A percentile compares a stretch with the other conserved stretches of the same genome.
Evolutionary conservation across 2,888 invertebrate genomes (phyloP).

Genomic region (Xanthia togata): DNA sequence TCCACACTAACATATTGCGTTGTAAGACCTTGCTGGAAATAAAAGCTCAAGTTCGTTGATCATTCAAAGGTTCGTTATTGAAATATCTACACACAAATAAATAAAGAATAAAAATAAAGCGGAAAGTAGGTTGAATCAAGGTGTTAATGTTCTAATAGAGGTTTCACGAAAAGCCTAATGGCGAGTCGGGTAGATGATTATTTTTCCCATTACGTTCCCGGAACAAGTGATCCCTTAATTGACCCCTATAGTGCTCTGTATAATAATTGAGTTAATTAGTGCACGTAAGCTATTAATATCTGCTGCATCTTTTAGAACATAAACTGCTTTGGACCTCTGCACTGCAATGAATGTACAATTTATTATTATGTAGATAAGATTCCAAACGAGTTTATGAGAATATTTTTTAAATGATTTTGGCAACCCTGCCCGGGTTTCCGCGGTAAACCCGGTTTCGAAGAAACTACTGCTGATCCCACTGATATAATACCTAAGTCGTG

Average conservation of each 20-base stretch:
- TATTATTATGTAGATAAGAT: not conserved
- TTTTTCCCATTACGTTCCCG: slow-evolving; percentile 22
- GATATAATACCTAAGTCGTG: not conserved
- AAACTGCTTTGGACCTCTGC: not conserved
- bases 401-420: not conserved
- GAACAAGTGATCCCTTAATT: slow-evolving; percentile 47
- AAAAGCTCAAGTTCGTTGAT: slow-evolving; percentile 48
- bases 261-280: slow-evolving; percentile 34
- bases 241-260: slow-evolving; percentile 34
- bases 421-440: not conserved
- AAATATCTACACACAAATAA: slow-evolving; percentile 44
- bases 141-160: not conserved
- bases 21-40: slow-evolving; percentile 50
- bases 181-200: not conserved
- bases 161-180: slow-evolving; percentile 1
- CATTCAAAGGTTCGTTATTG: slow-evolving; percentile 28
- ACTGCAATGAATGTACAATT: not conserved
- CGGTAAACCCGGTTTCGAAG: not conserved
- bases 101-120: slow-evolving; percentile 39
- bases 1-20: slow-evolving; percentile 39
- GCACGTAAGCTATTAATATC: slow-evolving; percentile 9
- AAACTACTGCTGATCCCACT: not conserved
- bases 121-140: slow-evolving; percentile 3
- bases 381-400: not conserved
- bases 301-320: slow-evolving; percentile 4